A percentile compares a stretch with the other conserved stretches of the same genome.
phyloP scores from a whole-genome alignment of 2,797 vertebrate genomes.

The Nasua narica region DNA sequence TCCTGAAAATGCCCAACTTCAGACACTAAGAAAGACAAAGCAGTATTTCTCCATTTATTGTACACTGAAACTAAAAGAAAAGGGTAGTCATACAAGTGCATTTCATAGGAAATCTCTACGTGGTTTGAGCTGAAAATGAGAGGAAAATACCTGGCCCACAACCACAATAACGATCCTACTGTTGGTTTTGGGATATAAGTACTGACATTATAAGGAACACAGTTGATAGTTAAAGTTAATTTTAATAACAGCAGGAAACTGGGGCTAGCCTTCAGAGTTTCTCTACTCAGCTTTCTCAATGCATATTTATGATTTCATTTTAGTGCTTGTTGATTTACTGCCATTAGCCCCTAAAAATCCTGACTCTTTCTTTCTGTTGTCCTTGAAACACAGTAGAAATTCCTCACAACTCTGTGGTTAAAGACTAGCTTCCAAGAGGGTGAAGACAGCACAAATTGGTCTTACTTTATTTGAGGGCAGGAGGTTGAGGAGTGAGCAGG shows the following conservation, averaged over 20 bases:
- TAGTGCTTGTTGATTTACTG: constrained; percentile 55
- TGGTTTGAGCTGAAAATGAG: not conserved
- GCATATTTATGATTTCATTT: constrained; percentile 65
- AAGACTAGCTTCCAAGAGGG: not conserved
- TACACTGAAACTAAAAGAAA: not conserved
- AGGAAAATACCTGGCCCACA: not conserved
- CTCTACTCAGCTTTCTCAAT: constrained; percentile 52
- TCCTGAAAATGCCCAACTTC: not conserved
- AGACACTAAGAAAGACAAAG: not conserved
- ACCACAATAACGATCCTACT: not conserved
- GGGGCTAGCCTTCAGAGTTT: not conserved
- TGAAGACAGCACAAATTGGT: not conserved
- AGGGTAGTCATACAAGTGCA: not conserved
- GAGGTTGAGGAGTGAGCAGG: not conserved
- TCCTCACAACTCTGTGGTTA: not conserved
- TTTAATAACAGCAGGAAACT: constrained; percentile 67
- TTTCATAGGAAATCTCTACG: not conserved
- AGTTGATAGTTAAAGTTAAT: constrained; percentile 48
- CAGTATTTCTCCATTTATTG: not conserved
- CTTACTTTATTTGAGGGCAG: not conserved
- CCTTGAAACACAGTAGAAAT: constrained; percentile 45
- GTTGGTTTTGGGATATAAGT: not conserved
- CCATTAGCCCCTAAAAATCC: constrained; percentile 45
- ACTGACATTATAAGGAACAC: not conserved
- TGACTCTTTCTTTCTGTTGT: constrained; percentile 54